These are phyloP conservation scores for Lithobates pipiens DNA, from an alignment of 2,797 vertebrate genomes.

Conservation along the genomic window DNA sequence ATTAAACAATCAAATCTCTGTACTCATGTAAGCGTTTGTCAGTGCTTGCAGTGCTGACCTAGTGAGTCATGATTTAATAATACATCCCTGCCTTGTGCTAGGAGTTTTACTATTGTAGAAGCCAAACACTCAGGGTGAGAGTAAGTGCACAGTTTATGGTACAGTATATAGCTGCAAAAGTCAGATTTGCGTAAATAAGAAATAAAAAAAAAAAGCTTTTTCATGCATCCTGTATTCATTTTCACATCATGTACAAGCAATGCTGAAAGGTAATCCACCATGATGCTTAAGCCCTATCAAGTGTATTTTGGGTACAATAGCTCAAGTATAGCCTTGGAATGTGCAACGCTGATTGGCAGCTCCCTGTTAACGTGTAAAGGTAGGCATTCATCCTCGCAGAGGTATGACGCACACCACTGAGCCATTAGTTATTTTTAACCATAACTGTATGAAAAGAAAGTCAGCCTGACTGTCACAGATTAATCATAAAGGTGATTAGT, in stretches of 20 bases:
- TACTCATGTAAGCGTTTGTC: neutral
- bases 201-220: neutral
- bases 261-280: neutral
- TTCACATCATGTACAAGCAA: neutral
- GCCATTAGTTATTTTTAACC: slow-evolving; percentile 56
- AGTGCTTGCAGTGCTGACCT: neutral
- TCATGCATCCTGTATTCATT: neutral
- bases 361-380: slow-evolving; percentile 37
- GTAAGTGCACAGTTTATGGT: neutral
- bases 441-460: slow-evolving; percentile 43
- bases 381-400: slow-evolving; percentile 27
- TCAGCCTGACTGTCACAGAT: slow-evolving; percentile 47
- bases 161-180: neutral
- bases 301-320: slow-evolving; percentile 40
- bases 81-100: slow-evolving; percentile 17
- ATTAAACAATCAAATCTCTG: slow-evolving; percentile 7
- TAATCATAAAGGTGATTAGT: slow-evolving; percentile 38
- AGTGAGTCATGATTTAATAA: slow-evolving; percentile 47
- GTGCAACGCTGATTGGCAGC: slow-evolving; percentile 51
- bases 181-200: neutral
- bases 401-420: slow-evolving; percentile 54
- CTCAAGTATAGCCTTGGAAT: slow-evolving; percentile 18
- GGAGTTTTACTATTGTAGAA: slow-evolving; percentile 9
- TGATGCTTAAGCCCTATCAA: slow-evolving; percentile 21
- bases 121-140: slow-evolving; percentile 5